Base-by-base conservation (phyloP, 2,888 invertebrate species). In the Drosophila tripunctata region DNA sequence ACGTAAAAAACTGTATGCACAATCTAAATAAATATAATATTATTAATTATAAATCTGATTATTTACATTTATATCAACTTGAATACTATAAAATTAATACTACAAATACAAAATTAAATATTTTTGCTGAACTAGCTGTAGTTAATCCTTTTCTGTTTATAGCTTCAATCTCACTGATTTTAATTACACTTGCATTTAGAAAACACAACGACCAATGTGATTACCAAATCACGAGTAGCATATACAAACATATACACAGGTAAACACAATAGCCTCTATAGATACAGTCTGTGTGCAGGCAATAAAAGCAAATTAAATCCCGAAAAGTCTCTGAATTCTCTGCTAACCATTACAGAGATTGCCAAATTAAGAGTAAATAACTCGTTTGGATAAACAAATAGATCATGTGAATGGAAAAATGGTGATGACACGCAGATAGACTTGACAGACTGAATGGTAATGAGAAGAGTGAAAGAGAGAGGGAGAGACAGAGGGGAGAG, bases 331-430 rank as follows among this genome's bases (percentile, higher is more conserved):
- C 36, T 54, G 33, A 8, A 58, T 24, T 17, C 19, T 19, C 52
- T 10, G 38, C 50, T 31, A 43, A 57, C 45, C 44, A 69, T 82
- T 82, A 82, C 82, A 85, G 51, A 63, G 65, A 67, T 75, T 75
- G 67, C 36, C 79, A 82, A 82, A 88, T 88, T 77, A 81, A 88
- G 84, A 88, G 89, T 85, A 88, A 88, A 88, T 83, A 87, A 87
- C 86, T 73, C 78, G 87, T 76, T 85, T 80, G 79, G 62, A 76
- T 81, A 85, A 77, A 83, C 88, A 88, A 88, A 88, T 79, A 79
- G 83, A 88, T 85, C 79, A 57, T 52, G 51, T 40, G 64, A 51
- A 54, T 36, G 30, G 67, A 69, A 67, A 57, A 67, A 67, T 44
- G 60, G 33, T 35, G 47, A 67, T 38, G 47, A 14, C 44, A 22